These are phyloP conservation scores for Drosophila trapezifrons DNA, from an alignment of 1,140 invertebrate species.

Conservation along the genomic window DNA sequence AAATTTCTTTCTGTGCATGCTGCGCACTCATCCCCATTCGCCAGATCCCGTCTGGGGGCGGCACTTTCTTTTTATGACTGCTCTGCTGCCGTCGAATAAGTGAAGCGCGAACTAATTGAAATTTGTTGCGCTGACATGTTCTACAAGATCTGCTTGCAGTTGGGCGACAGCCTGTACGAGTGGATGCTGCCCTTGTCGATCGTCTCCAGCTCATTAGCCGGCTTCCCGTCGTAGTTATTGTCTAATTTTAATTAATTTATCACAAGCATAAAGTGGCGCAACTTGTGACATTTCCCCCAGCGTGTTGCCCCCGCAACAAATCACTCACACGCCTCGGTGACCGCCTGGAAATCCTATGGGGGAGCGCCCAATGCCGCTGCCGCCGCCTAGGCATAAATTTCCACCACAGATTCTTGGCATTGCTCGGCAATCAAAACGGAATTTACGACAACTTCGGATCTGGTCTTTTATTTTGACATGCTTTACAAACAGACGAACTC, in stretches of 20 bases:
- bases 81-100: slow-evolving; percentile 60
- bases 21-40: slow-evolving; percentile 37
- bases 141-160: slow-evolving; percentile 62
- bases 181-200: slow-evolving; percentile 59
- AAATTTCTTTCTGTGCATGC: slow-evolving; percentile 5
- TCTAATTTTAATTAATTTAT: slow-evolving; percentile 84
- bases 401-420: slow-evolving; percentile 69
- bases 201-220: slow-evolving; percentile 72
- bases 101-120: slow-evolving; percentile 84
- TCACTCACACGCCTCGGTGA: slow-evolving; percentile 79
- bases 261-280: slow-evolving; percentile 78
- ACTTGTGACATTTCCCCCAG: slow-evolving; percentile 37
- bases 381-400: slow-evolving; percentile 59
- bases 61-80: slow-evolving; percentile 76
- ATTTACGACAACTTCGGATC: slow-evolving; percentile 65
- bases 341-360: slow-evolving; percentile 14
- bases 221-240: slow-evolving; percentile 72
- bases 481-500: slow-evolving; percentile 63
- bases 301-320: slow-evolving; percentile 49
- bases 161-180: slow-evolving; percentile 3
- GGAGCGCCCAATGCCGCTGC: neutral
- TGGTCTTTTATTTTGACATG: slow-evolving; percentile 64
- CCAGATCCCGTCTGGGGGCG: slow-evolving; percentile 43
- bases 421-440: slow-evolving; percentile 67
- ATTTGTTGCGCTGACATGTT: slow-evolving; percentile 82